These are phyloP conservation scores for Parelbella ahira DNA, from an alignment of 2,888 invertebrate species.

Conservation along the genomic window DNA sequence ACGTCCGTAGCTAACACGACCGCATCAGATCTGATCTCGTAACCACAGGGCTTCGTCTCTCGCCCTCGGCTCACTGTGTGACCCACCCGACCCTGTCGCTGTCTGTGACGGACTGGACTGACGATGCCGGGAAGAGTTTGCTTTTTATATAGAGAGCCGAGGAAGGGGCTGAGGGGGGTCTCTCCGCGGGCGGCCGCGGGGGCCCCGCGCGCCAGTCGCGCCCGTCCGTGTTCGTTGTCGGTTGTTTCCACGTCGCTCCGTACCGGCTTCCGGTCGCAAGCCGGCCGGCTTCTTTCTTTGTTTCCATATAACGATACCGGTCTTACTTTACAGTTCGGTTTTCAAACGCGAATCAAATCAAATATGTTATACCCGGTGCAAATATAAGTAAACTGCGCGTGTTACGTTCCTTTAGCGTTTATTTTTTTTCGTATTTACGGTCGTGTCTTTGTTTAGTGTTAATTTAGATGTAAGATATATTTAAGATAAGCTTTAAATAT, in stretches of 20 bases:
- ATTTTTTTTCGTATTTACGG: constrained; percentile 2
- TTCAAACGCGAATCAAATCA: constrained; percentile 1
- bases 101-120: constrained; percentile 77
- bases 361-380: neutral
- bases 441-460: constrained; percentile 24
- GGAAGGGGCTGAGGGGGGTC: constrained; percentile 60
- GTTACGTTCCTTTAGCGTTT: too few relatives aligned
- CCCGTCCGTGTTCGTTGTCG: constrained; percentile 42
- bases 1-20: constrained; percentile 66
- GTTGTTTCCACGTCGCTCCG: constrained; percentile 47
- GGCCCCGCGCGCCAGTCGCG: constrained; percentile 69
- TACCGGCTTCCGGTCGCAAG: constrained; percentile 42
- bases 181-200: constrained; percentile 61
- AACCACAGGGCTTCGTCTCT: constrained; percentile 75
- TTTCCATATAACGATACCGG: constrained; percentile 37
- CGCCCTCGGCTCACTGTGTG: constrained; percentile 65
- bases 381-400: constrained; percentile 11
- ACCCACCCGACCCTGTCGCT: constrained; percentile 77
- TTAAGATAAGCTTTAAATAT: constrained; percentile 12
- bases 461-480: constrained; percentile 25
- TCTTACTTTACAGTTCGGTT: constrained; percentile 5
- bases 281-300: constrained; percentile 75
- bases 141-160: constrained; percentile 71
- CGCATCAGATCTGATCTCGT: constrained; percentile 79
- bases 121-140: constrained; percentile 56